A percentile compares a stretch with the other conserved stretches of the same genome.
Conservation (phyloP, 2,113 vertebrate species). For the Platanista minor region DNA sequence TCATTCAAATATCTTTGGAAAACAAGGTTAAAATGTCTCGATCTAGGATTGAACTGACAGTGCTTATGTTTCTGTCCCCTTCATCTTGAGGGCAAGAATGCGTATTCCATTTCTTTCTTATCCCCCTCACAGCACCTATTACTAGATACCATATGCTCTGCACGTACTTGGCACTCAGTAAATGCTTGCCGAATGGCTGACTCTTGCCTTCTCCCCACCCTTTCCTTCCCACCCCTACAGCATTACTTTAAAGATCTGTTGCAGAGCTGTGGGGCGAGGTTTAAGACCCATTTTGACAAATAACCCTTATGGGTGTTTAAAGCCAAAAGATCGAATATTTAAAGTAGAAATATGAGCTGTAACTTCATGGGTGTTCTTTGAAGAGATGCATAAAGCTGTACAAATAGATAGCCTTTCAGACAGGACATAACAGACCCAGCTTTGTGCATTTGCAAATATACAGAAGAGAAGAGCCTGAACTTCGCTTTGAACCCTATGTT, state of each 20-base stretch:
- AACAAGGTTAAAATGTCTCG: conserved; percentile 43
- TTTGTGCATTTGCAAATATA: conserved; percentile 62
- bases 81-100: conserved; percentile 49
- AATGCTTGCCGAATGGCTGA: conserved; percentile 64
- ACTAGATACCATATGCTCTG: conserved; percentile 69
- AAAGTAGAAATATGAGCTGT: conserved; percentile 77
- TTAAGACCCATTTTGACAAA: conserved; percentile 74
- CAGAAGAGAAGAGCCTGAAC: conserved; percentile 49
- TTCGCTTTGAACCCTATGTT: conserved; percentile 55
- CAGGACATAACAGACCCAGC: conserved; percentile 62
- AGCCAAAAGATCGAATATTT: conserved; percentile 76
- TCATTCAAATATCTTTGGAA: conserved; percentile 30
- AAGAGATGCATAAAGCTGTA: conserved; percentile 71
- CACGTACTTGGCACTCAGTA: conserved; percentile 71
- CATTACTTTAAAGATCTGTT: conserved; percentile 61
- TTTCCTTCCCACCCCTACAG: conserved; percentile 45
- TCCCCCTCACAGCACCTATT: conserved; percentile 53
- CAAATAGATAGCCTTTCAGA: conserved; percentile 72
- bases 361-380: conserved; percentile 76
- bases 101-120: conserved; percentile 49
- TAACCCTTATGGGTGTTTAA: conserved; percentile 72
- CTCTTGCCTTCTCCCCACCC: conserved; percentile 40
- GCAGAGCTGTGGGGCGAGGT: conserved; percentile 53
- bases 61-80: conserved; percentile 38
- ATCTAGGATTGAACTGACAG: neutral